A percentile compares a stretch with the other conserved stretches of the same genome.
Evolutionary conservation across 2,797 vertebrate species (phyloP).

Genomic region (Erpetoichthys calabaricus): DNA sequence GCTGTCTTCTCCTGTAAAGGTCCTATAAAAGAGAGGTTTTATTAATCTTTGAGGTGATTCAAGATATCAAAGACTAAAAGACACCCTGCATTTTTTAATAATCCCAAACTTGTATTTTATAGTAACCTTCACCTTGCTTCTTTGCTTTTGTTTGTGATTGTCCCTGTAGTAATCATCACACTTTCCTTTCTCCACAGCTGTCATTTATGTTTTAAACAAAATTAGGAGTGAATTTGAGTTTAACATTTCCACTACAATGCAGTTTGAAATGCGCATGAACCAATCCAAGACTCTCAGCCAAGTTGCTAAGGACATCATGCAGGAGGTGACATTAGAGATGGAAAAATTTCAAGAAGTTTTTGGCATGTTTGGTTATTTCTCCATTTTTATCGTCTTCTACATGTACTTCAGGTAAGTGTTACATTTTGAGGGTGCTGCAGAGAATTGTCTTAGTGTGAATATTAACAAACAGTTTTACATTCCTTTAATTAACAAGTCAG

Average conservation of each 20-base stretch:
- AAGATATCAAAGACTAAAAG: too few species aligned
- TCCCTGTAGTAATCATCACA: too few species aligned
- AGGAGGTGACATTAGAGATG: slow-evolving; percentile 37
- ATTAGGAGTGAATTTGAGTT: slow-evolving; percentile 72
- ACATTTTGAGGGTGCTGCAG: background rate
- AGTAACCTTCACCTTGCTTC: too few species aligned
- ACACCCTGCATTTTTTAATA: too few species aligned
- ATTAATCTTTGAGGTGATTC: too few species aligned
- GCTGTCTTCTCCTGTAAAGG: too few species aligned
- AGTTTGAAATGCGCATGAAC: slow-evolving; percentile 42
- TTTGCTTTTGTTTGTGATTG: too few species aligned
- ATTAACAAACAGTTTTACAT: too few species aligned
- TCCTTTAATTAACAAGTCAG: too few species aligned
- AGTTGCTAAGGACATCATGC: slow-evolving; percentile 49
- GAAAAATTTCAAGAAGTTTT: slow-evolving; percentile 21
- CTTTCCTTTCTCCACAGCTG: slow-evolving; percentile 34
- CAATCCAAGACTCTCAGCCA: slow-evolving; percentile 56
- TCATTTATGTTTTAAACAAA: slow-evolving; percentile 30
- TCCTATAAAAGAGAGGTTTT: too few species aligned
- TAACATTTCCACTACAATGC: slow-evolving; percentile 47
- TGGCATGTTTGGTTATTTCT: slow-evolving; percentile 34
- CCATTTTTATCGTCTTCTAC: slow-evolving; percentile 38
- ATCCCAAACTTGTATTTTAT: too few species aligned
- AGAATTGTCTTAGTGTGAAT: background rate
- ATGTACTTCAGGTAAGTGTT: slow-evolving; percentile 55